Percentiles rank a stretch among this genome's conserved stretches.
phyloP scores from a whole-genome alignment of 2,888 invertebrate genomes.

The Heterodera filipjevi region DNA sequence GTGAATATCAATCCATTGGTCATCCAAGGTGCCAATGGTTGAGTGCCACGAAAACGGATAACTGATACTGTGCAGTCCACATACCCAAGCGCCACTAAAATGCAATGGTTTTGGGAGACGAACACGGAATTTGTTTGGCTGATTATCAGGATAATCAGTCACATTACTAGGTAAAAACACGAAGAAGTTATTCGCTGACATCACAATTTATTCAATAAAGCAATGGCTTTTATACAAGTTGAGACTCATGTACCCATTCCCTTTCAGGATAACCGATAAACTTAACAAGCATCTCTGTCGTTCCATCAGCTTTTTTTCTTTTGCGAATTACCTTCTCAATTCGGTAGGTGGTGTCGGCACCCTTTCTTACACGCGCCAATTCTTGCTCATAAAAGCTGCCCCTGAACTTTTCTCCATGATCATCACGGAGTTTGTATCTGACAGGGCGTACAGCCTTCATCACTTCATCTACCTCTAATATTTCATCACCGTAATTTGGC shows the following conservation, averaged over 20 bases:
- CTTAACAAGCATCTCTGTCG: background rate
- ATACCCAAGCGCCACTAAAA: constrained; percentile 20
- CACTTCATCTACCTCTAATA: constrained; percentile 4
- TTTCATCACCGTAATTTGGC: constrained; percentile 17
- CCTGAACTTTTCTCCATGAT: background rate
- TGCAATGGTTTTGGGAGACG: constrained; percentile 19
- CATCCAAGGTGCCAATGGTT: constrained; percentile 8
- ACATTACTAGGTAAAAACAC: constrained; percentile 19
- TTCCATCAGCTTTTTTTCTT: background rate
- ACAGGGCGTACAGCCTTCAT: background rate
- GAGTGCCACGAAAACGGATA: background rate
- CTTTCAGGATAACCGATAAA: constrained; percentile 17
- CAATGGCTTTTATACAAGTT: background rate
- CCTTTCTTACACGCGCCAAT: background rate
- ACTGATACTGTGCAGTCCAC: constrained; percentile 22
- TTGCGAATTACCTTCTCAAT: background rate
- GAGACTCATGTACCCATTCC: constrained; percentile 15
- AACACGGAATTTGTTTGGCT: constrained; percentile 22
- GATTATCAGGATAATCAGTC: constrained; percentile 8
- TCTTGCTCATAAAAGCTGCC: constrained; percentile 10
- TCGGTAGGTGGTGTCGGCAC: background rate
- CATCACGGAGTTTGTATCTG: constrained; percentile 1
- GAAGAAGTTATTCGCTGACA: constrained; percentile 8
- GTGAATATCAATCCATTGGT: constrained; percentile 19
- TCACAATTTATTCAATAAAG: background rate